Evolutionary conservation across 2,888 invertebrate species (phyloP).

Genomic region (Andrena hattorfiana): DNA sequence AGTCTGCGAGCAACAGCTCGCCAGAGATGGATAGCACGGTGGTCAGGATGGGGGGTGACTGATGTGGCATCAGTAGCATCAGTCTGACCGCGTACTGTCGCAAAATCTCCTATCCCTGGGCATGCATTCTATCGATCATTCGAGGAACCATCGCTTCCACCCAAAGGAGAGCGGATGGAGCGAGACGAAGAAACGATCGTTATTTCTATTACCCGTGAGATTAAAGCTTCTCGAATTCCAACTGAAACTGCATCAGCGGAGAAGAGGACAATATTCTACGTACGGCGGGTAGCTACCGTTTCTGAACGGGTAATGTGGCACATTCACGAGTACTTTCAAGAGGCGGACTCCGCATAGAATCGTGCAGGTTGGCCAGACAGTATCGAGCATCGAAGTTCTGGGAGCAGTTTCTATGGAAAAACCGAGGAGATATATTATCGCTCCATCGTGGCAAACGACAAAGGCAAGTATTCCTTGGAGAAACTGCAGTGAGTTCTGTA

Average conservation of each 20-base stretch:
- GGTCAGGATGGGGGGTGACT: constrained; percentile 57
- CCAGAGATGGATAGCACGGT: constrained; percentile 62
- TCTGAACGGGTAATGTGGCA: not conserved
- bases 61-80: constrained; percentile 60
- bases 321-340: not conserved
- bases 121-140: constrained; percentile 16
- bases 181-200: too few relatives aligned
- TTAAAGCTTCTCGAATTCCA: too few relatives aligned
- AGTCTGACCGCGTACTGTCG: constrained; percentile 54
- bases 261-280: too few relatives aligned
- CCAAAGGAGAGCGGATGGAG: not conserved
- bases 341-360: not conserved
- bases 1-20: constrained; percentile 5
- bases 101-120: too few relatives aligned
- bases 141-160: not conserved
- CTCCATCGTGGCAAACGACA: constrained; percentile 10
- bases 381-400: constrained; percentile 14
- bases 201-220: too few relatives aligned
- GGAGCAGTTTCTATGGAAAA: not conserved
- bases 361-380: not conserved
- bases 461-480: constrained; percentile 19
- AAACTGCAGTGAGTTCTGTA: constrained; percentile 16
- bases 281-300: not conserved
- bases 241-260: too few relatives aligned
- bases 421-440: constrained; percentile 24